Base-by-base conservation (phyloP, 2,113 vertebrate species). In the Dolichallabes microphthalmus region DNA sequence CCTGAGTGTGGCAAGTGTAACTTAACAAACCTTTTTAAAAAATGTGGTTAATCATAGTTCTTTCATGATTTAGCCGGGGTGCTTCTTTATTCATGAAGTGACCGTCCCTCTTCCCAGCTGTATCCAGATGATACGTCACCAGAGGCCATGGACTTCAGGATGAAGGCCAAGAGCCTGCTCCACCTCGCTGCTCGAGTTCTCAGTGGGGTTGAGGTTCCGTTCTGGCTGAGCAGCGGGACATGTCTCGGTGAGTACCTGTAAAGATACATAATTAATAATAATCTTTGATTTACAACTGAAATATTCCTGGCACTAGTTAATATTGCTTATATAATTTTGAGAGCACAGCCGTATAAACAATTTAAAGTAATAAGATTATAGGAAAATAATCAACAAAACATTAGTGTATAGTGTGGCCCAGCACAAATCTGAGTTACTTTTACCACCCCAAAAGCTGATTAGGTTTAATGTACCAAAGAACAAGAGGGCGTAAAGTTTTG, bases 191-290 rank as follows among this genome's bases (percentile, higher is more conserved):
- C 96, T 52, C 88, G 86, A 84, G 96, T 94, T 0, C 92, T 99
- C 4, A 90, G 92, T 27, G 88, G 53, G 2, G 92, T 99, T 17
- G 88, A 94, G 64, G 84, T 99, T 13, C 96, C 90, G 0, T 99
- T 99, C 93, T 99, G 98, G 98, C 92, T 99, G 80, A 99, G 98
- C 94, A 99, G 98, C 73, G 98, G 98, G 64, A 99, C 98, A 0
- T 99, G 97, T 85, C 93, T 99, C 3, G 98, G 98, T 99, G 94
- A 93, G 92, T 73, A 45, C 14, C 10, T n/a, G 25, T 73, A 22
- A 69, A 69, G 30, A 15, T 27, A 64, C 12, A 4, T n/a, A 4
- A 63, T 58, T 60, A 22, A 1, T 45, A 45, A 45, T 45, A 45
- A 45, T 45, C 25, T 64, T 64, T 68, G 13, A 68, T 32, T 15